Evolutionary conservation across 2,797 vertebrate genomes (phyloP), one percentile per base, ranked within the genome.

Genomic region (Furcifer pardalis): DNA sequence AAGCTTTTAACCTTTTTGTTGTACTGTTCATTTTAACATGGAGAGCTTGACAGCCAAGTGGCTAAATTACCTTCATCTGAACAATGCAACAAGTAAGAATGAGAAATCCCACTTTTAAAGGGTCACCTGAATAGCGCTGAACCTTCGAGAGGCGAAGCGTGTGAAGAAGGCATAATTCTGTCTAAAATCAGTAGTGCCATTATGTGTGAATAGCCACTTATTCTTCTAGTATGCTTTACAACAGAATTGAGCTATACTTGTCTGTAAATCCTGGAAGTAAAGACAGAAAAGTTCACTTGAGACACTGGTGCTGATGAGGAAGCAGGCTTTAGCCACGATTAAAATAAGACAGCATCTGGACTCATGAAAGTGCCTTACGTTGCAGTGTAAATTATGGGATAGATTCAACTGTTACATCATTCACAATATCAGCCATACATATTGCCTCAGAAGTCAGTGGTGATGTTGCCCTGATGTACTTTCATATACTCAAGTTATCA

Each of bases 361-460:
- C 77, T 19, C 0, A 0, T 84, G 74, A 85, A 86, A 32, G 77
- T 56, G 49, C 76, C 85, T 63, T 78, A 85, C 88, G n/a, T 86
- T 85, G 12, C 89, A 84, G 9, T 81, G 87, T 86, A 77, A 85
- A 82, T 72, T 87, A 78, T 63, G 59, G 88, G 21, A 42, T 0
- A 2, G 85, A 77, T 84, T 87, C 83, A 86, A 86, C 87, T 90
- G 91, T 91, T 91, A 91, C 86, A 89, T 93, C 92, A 74, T 63
- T 79, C 88, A 87, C 84, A 72, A 82, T 90, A 90, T 77, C 90
- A 89, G 88, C 92, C 77, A 89, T 25, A 90, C 0, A 21, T 84
- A 2, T 44, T 27, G 91, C 91, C 88, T 66, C 2, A 0, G 81
- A 91, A 91, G 8, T 68, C 0, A 0, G 17, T 0, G 17, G 71